phyloP scores from a whole-genome alignment of 2,888 invertebrate genomes.

The Macrophya alboannulata region DNA sequence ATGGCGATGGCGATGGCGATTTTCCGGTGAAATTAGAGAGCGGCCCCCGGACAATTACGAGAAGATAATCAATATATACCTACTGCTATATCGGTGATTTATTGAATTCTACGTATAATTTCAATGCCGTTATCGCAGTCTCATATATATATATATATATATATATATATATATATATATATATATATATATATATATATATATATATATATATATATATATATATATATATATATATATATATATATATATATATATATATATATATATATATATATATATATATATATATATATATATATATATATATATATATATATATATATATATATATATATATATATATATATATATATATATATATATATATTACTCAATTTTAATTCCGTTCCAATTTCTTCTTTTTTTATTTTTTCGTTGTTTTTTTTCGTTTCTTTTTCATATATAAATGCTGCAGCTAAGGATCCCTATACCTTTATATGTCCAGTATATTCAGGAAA shows the following conservation, averaged over 20 bases:
- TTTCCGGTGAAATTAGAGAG: slow-evolving; percentile 44
- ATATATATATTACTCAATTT: slow-evolving; percentile 13
- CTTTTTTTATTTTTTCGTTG: too few species aligned
- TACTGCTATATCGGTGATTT: slow-evolving; percentile 40
- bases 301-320: slow-evolving; percentile 14
- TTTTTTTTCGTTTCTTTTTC: too few species aligned
- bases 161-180: not conserved
- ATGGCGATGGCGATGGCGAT: slow-evolving; percentile 23
- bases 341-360: not conserved
- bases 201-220: slow-evolving; percentile 8
- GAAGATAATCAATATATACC: slow-evolving; percentile 40
- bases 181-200: not conserved
- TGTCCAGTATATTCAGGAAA: not conserved
- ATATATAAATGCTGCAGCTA: slow-evolving; percentile 22
- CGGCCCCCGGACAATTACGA: slow-evolving; percentile 19
- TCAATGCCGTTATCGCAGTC: slow-evolving; percentile 44
- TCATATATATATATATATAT: slow-evolving; percentile 1
- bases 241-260: not conserved
- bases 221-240: slow-evolving; percentile 14
- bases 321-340: not conserved
- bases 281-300: slow-evolving; percentile 8
- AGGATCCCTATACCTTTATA: not conserved
- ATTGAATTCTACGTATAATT: slow-evolving; percentile 34
- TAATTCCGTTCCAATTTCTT: slow-evolving; percentile 5
- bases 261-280: not conserved